Base-by-base conservation (phyloP, 2,113 vertebrate genomes). In the Plecotus auritus region DNA sequence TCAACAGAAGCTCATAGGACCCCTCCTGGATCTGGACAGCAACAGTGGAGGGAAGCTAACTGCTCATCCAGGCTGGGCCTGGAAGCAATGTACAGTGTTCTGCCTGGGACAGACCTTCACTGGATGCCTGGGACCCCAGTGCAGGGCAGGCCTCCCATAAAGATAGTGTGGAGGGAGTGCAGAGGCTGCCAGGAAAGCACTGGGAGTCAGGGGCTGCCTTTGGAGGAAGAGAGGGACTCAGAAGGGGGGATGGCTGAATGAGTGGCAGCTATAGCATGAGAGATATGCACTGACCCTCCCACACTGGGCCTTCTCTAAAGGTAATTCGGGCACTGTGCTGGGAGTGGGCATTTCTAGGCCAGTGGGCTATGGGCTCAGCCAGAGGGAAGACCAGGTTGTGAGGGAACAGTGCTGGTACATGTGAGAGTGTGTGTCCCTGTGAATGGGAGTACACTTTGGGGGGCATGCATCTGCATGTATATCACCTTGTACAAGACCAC, bases 261-360 rank as follows among this genome's bases (percentile, higher is more conserved):
- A 73, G 40, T 5, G 40, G 35, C 30, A 8, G 18, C 17, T 54
- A 51, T 9, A 56, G 23, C n/a, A 72, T n/a, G 40, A 4, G 8
- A 70, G 73, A 88, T 80, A 7, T 3, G n/a, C 7, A 0, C 26
- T 56, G 61, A 47, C 12, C 37, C 1, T 3, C 8, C 4, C 1
- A 2, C 6, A 61, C 23, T 69, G 54, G 76, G 13, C 59, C 40
- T 81, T 92, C 69, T 35, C 9, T 5, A 16, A 74, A 91, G 20
- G 22, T 26, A 37, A 6, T 16, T 23, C 32, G 49, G 76, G 32
- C n/a, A 11, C 66, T 80, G 64, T 17, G 40, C 56, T 47, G 30
- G 12, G 45, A 66, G 67, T 17, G 64, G 23, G 22, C 45, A 26
- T 74, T 88, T 80, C 4, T 61, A 73, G 40, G 45, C 23, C 70